These are phyloP conservation scores for Parus major DNA, from an alignment of 2,113 vertebrate genomes.

Conservation along the genomic window DNA sequence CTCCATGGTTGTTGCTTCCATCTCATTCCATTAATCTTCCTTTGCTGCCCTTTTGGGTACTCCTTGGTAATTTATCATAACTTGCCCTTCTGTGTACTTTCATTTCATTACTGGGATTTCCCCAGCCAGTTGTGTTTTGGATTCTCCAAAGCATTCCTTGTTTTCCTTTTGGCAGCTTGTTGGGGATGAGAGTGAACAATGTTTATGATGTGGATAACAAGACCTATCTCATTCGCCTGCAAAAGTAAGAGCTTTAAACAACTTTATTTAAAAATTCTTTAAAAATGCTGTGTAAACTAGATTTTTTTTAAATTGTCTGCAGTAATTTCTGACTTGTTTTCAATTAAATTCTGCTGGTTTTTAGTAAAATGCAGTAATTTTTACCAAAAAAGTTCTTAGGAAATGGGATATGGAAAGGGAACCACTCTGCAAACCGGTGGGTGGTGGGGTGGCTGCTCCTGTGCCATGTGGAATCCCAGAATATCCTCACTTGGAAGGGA, in stretches of 20 bases:
- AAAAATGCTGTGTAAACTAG: background rate
- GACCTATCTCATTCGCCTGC: constrained; percentile 95
- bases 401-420: background rate
- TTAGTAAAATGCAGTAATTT: background rate
- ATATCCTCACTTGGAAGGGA: background rate
- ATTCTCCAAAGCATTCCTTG: background rate
- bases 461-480: rapidly evolving
- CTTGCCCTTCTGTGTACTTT: background rate
- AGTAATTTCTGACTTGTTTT: background rate
- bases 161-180: constrained; percentile 78
- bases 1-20: background rate
- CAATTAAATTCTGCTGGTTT: background rate
- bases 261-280: background rate
- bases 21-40: background rate
- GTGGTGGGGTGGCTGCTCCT: background rate
- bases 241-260: constrained; percentile 84
- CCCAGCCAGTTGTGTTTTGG: rapidly evolving
- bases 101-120: background rate
- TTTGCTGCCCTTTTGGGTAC: background rate
- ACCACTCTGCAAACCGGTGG: background rate
- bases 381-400: rapidly evolving
- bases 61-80: background rate
- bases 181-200: constrained; percentile 97
- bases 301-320: background rate
- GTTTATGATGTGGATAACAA: constrained; percentile 98